Percentiles rank a stretch among this genome's conserved stretches.
Evolutionary conservation across 2,888 invertebrate species (phyloP).

Genomic region (Galerucella calmariensis): DNA sequence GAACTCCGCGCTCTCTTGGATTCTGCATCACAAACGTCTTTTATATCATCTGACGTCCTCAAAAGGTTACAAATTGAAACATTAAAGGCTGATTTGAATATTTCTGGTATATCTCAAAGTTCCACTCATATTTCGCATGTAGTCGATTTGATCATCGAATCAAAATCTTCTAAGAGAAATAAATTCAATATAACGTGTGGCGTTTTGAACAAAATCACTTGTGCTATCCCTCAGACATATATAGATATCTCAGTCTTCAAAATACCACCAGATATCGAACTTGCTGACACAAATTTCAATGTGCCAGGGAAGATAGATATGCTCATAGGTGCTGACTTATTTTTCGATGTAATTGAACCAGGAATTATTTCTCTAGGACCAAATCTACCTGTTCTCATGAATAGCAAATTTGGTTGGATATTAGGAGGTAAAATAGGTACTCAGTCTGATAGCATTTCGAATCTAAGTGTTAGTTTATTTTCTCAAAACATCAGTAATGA

Average conservation of each 20-base stretch:
- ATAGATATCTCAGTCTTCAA: not conserved
- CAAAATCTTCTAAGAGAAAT: no score
- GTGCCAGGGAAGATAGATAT: no score
- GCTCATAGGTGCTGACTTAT: no score
- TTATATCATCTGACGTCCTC: not conserved
- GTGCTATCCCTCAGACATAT: not conserved
- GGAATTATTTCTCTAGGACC: constrained; percentile 1
- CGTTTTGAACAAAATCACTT: not conserved
- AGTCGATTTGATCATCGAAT: no score
- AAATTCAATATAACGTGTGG: not conserved
- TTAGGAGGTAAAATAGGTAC: not conserved
- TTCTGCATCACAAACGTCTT: not conserved
- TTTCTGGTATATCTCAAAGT: no score
- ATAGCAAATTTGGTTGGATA: not conserved
- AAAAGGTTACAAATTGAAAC: not conserved
- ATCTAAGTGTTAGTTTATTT: not conserved
- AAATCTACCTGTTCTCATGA: not conserved
- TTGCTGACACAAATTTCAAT: no score
- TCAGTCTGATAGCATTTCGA: not conserved
- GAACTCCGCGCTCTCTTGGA: not conserved
- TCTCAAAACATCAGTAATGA: no score
- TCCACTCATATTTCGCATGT: no score
- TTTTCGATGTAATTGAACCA: not conserved
- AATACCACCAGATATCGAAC: not conserved
- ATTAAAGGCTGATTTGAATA: not conserved